These are phyloP conservation scores for Corynorhinus townsendii DNA, from an alignment of 2,113 vertebrate species.

Conservation along the genomic window DNA sequence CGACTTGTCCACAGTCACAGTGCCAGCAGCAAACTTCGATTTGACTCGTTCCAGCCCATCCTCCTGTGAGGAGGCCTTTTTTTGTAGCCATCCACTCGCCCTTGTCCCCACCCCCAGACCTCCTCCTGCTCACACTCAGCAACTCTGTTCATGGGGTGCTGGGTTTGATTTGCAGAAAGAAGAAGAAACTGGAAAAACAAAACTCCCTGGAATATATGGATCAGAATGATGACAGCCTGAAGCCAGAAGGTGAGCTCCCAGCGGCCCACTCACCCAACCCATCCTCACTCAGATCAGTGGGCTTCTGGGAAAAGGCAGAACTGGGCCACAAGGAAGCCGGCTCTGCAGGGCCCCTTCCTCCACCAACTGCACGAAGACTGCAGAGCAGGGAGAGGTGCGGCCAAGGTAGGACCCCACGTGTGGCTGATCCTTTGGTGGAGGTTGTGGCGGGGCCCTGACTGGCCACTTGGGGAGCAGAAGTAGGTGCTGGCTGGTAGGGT, in stretches of 20 bases:
- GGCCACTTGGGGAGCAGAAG: not conserved
- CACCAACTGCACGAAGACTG: slow-evolving; percentile 21
- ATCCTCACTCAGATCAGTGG: slow-evolving; percentile 1
- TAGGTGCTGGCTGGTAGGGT: not conserved
- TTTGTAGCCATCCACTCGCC: not conserved
- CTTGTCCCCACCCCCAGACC: not conserved
- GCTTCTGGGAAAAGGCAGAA: slow-evolving; percentile 50
- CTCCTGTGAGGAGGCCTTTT: not conserved
- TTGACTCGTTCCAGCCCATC: not conserved
- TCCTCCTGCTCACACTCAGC: not conserved
- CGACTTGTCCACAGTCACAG: not conserved
- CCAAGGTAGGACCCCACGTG: slow-evolving; percentile 10
- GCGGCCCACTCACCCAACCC: not conserved
- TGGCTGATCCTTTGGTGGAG: not conserved
- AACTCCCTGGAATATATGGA: slow-evolving; percentile 85
- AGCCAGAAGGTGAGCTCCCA: slow-evolving; percentile 86
- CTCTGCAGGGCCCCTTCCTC: slow-evolving; percentile 38
- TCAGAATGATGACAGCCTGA: slow-evolving; percentile 85
- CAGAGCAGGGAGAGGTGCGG: slow-evolving; percentile 1
- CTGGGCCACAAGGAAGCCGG: slow-evolving; percentile 4
- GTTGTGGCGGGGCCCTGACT: not conserved
- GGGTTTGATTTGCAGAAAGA: slow-evolving; percentile 82
- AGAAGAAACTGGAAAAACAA: slow-evolving; percentile 84
- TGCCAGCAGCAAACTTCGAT: not conserved
- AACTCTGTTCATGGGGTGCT: not conserved